Conservation (phyloP, 2,797 vertebrate genomes). For the Chromis chromis region DNA sequence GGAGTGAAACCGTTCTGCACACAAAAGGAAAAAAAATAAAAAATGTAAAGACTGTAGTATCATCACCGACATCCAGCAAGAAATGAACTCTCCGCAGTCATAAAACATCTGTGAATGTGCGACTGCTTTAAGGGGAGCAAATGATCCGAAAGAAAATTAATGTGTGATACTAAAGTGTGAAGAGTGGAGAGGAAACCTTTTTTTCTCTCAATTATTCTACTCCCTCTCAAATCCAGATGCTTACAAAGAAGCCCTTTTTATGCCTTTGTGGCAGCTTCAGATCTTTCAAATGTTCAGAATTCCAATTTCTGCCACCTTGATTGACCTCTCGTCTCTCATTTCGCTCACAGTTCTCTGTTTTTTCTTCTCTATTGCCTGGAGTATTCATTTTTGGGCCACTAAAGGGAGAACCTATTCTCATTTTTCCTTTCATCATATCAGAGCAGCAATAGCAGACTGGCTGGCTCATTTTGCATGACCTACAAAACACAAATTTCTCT, state of each 20-base stretch:
- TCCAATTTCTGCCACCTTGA: not conserved
- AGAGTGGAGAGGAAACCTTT: not conserved
- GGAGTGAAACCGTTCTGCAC: conserved; percentile 97
- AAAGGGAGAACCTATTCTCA: not conserved
- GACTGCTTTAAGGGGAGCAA: conserved; percentile 34
- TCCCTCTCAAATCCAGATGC: not conserved
- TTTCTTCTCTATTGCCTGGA: no score
- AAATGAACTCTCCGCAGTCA: not conserved
- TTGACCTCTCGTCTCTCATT: not conserved
- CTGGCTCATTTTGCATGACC: not conserved
- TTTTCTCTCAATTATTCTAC: not conserved
- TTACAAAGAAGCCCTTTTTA: not conserved
- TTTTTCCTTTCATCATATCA: not conserved
- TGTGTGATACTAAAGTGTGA: conserved; percentile 1
- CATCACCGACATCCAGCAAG: not conserved
- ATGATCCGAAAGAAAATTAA: conserved; percentile 33
- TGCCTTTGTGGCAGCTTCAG: not conserved
- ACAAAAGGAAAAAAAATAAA: conserved; percentile 6
- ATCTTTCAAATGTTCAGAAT: not conserved
- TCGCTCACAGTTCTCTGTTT: not conserved
- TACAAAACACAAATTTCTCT: not conserved
- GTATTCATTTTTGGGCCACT: not conserved
- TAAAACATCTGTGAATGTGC: conserved; percentile 14
- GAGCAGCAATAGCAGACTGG: not conserved
- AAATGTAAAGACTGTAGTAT: not conserved